Conservation (phyloP, 2,888 invertebrate species). For the Caradrina clavipalpis region DNA sequence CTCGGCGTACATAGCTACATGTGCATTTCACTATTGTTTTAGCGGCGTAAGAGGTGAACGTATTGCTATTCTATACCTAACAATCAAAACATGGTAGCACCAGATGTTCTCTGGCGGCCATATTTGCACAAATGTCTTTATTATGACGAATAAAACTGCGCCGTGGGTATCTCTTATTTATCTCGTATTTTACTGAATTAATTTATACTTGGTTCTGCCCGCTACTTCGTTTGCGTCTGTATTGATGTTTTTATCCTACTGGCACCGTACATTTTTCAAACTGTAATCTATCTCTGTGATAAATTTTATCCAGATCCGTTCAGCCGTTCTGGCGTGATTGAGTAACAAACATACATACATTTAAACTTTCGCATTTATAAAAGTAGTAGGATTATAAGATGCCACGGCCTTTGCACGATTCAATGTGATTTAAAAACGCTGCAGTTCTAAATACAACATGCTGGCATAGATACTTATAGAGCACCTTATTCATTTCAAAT, state of each 20-base stretch:
- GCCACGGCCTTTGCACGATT: constrained; percentile 22
- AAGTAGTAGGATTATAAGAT: constrained; percentile 31
- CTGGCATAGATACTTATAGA: background rate
- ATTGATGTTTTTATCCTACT: too few species aligned
- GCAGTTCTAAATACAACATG: background rate
- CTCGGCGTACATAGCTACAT: constrained; percentile 24
- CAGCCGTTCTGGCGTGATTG: too few species aligned
- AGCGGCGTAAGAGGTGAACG: constrained; percentile 62
- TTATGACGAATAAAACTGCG: constrained; percentile 58
- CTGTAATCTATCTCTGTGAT: too few species aligned
- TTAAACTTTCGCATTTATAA: too few species aligned
- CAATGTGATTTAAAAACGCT: constrained; percentile 28
- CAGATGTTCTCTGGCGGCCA: constrained; percentile 57
- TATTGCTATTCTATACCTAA: constrained; percentile 54
- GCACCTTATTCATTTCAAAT: background rate
- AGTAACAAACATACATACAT: too few species aligned
- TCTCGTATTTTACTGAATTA: constrained; percentile 50
- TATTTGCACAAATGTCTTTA: constrained; percentile 68
- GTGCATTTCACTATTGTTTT: constrained; percentile 31
- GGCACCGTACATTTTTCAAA: too few species aligned
- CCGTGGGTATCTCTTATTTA: constrained; percentile 60
- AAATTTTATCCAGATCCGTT: too few species aligned
- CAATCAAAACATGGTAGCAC: constrained; percentile 72
- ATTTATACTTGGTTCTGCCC: background rate
- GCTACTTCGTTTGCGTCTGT: too few species aligned